A percentile compares a stretch with the other conserved stretches of the same genome.
Conservation (phyloP, 2,113 vertebrate species). For the Cromileptes altivelis region DNA sequence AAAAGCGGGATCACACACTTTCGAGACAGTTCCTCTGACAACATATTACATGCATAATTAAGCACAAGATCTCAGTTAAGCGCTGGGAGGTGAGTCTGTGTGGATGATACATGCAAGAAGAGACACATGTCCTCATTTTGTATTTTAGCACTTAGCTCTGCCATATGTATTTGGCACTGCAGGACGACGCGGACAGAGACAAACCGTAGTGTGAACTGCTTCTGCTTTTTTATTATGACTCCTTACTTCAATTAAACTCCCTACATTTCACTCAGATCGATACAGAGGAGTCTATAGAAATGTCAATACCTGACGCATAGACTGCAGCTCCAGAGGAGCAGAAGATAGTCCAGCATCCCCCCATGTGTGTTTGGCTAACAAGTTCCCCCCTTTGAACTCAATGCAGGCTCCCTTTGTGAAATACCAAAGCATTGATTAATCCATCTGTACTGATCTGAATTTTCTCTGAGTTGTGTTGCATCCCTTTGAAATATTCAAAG, state of each 20-base stretch:
- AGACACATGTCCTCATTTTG: constrained; percentile 40
- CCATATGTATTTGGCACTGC: neutral
- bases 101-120: constrained; percentile 40
- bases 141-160: constrained; percentile 30
- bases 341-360: constrained; percentile 60
- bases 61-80: constrained; percentile 55
- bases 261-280: constrained; percentile 67
- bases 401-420: constrained; percentile 70
- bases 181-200: neutral
- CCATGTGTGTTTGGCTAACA: constrained; percentile 67
- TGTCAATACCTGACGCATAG: constrained; percentile 70
- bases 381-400: constrained; percentile 77
- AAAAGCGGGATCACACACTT: constrained; percentile 61
- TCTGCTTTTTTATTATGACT: constrained; percentile 54
- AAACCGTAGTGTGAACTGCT: constrained; percentile 7
- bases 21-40: constrained; percentile 61
- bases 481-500: constrained; percentile 82
- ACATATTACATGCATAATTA: constrained; percentile 77
- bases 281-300: constrained; percentile 73
- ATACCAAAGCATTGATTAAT: constrained; percentile 79
- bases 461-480: constrained; percentile 72
- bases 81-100: constrained; percentile 40
- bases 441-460: constrained; percentile 77
- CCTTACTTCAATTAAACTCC: constrained; percentile 65
- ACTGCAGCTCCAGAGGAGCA: constrained; percentile 39